Evolutionary conservation across 2,888 invertebrate species (phyloP), one percentile per base, ranked within the genome.

Genomic region (Danaus chrysippus): DNA sequence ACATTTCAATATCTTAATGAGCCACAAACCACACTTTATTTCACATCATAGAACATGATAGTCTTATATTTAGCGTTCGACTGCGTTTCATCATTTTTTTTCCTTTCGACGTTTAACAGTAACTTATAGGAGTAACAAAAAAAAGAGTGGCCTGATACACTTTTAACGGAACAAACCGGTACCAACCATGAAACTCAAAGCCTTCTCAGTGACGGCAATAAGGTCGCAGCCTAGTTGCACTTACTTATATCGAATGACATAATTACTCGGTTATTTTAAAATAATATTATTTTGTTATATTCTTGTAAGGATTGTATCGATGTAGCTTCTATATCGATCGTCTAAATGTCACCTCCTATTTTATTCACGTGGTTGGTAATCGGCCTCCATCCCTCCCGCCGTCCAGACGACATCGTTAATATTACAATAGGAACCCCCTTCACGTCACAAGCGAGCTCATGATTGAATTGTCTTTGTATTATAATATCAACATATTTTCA

Each of bases 81-180:
- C 17, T 49, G 17, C 11, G 9, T 9, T 13, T 46, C 15, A 49
- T n/a, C n/a, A 46, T 46, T 8, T 13, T n/a, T 15, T 17, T 49
- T 17, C 17, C 11, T 17, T 49, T 49, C 17, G 10, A 8, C 15
- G 17, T 49, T 17, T 49, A 49, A 17, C 49, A 17, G 17, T 17
- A 46, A 15, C 23, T 15, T 49, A 15, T 46, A 46, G 8, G n/a
- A 49, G 49, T 49, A 49, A n/a, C 11, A 43, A 43, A 43, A 43
- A 43, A 49, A 46, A 49, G 11, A 49, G 49, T 49, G 49, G 17
- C 49, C 49, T 17, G 49, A 49, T 49, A 49, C 49, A 49, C 49
- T 49, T 49, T 49, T 49, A 49, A 49, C 49, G 49, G 49, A 49
- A 49, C 49, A 49, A 49, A 49, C 49, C 49, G 49, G 49, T 17